Conservation (phyloP, 2,113 vertebrate species). For the Pongo pygmaeus region DNA sequence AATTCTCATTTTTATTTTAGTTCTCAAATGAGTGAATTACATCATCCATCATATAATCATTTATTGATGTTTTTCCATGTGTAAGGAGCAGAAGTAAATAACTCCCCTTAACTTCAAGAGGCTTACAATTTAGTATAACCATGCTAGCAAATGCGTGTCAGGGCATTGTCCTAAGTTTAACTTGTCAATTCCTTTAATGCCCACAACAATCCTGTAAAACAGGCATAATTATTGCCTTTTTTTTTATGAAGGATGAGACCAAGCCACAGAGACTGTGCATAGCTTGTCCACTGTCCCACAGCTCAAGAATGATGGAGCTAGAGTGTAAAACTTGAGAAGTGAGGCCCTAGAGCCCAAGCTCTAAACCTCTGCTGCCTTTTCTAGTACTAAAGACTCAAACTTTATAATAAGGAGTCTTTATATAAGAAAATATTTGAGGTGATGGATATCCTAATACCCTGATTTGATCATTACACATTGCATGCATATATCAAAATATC, state of each 20-base stretch:
- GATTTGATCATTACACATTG: background rate
- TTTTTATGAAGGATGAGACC: background rate
- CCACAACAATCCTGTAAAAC: background rate
- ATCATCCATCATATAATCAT: background rate
- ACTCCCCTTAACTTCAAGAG: background rate
- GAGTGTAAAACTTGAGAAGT: background rate
- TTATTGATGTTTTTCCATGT: constrained; percentile 1
- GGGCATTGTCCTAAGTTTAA: background rate
- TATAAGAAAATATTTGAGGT: background rate
- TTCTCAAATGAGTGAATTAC: background rate
- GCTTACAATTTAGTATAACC: background rate
- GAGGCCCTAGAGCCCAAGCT: background rate
- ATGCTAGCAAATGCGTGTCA: background rate
- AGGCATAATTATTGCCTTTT: background rate
- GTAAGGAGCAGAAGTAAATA: background rate
- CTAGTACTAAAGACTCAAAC: background rate
- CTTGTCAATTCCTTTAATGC: background rate
- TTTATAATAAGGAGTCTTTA: background rate
- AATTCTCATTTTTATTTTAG: constrained; percentile 8
- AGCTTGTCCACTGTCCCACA: background rate
- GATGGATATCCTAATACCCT: background rate
- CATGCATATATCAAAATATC: background rate
- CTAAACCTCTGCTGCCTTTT: background rate
- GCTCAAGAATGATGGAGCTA: background rate
- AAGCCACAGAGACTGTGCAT: background rate